Evolutionary conservation across 2,113 vertebrate species (phyloP).

Genomic region (Natator depressus): DNA sequence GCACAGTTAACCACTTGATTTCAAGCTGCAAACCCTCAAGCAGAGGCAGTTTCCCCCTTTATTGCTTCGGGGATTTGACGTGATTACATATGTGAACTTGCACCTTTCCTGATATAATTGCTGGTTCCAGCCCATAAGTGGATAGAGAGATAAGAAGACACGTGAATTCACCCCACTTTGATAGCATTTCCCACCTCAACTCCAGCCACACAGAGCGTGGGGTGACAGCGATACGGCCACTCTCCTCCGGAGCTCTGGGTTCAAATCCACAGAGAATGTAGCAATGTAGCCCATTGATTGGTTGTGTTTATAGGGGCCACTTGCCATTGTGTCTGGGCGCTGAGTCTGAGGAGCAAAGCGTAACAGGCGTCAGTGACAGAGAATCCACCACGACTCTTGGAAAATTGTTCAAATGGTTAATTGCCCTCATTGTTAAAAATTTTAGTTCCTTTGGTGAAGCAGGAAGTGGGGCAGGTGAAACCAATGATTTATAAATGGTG

Average conservation of each 20-base stretch:
- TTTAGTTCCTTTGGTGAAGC: not conserved
- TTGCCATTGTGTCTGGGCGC: not conserved
- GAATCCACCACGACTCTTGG: not conserved
- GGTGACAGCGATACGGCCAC: not conserved
- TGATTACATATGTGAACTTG: constrained; percentile 49
- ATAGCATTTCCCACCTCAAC: not conserved
- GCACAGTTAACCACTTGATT: not conserved
- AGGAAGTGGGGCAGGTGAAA: not conserved
- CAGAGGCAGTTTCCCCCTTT: constrained; percentile 8
- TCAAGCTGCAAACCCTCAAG: not conserved
- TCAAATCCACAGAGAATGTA: not conserved
- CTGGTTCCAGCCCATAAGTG: constrained; percentile 11
- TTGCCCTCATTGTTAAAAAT: not conserved
- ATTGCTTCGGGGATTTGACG: constrained; percentile 49
- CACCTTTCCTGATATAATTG: constrained; percentile 52
- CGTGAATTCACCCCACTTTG: not conserved
- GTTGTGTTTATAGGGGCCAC: not conserved
- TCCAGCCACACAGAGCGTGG: not conserved
- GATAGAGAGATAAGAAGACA: not conserved
- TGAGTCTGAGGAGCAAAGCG: not conserved
- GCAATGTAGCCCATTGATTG: not conserved
- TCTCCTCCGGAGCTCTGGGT: not conserved
- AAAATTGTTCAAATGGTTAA: not conserved
- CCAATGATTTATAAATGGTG: no score
- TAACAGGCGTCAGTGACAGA: accelerated